phyloP scores from a whole-genome alignment of 2,113 vertebrate species.

The Python bivittatus region DNA sequence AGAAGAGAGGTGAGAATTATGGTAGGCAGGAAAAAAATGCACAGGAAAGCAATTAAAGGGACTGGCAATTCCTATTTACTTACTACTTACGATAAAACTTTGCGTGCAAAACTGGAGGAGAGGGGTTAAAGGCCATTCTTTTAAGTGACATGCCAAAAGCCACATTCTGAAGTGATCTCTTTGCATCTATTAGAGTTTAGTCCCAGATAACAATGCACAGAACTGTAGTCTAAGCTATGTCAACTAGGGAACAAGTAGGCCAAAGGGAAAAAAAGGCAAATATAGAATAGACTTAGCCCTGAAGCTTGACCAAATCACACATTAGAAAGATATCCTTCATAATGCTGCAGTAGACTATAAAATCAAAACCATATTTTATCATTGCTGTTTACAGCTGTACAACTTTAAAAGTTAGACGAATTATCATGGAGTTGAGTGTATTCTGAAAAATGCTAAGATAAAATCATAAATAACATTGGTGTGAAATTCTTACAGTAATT shows the following conservation, averaged over 20 bases:
- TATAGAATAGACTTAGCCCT: not conserved
- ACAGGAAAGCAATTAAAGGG: not conserved
- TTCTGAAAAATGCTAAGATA: not conserved
- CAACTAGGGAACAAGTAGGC: not conserved
- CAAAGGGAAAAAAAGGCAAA: not conserved
- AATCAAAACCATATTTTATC: not conserved
- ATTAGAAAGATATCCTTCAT: not conserved
- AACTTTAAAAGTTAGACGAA: not conserved
- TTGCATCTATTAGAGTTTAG: not conserved
- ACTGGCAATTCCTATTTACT: not conserved
- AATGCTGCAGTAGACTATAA: not conserved
- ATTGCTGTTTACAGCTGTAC: not conserved
- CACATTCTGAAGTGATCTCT: not conserved
- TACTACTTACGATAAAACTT: not conserved
- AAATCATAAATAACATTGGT: not conserved
- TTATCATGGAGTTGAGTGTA: no score
- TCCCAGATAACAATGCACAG: not conserved
- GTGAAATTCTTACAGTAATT: not conserved
- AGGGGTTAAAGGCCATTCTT: not conserved
- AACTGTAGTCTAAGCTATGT: not conserved
- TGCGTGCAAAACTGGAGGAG: not conserved
- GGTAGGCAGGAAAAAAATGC: not conserved
- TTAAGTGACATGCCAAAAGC: not conserved
- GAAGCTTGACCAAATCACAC: not conserved
- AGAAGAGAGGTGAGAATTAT: not conserved